Evolutionary conservation across 2,888 invertebrate genomes (phyloP).

Genomic region (Ophion ellenae): DNA sequence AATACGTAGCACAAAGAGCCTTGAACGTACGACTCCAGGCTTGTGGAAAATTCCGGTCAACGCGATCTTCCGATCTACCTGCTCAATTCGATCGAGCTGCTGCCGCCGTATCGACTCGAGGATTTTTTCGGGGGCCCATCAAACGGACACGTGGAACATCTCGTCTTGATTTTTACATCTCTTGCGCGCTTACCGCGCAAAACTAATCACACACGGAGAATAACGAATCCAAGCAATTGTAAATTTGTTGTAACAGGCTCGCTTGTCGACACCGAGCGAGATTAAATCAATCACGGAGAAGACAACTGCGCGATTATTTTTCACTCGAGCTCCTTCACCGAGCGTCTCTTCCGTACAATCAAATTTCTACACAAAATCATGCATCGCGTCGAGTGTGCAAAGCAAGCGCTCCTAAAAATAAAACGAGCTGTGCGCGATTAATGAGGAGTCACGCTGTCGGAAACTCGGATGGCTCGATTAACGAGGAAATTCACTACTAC

Average conservation of each 20-base stretch:
- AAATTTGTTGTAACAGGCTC: conserved; percentile 16
- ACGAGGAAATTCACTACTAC: too few species aligned
- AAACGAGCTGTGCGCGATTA: neutral
- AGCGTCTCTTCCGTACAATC: neutral
- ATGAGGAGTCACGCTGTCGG: neutral
- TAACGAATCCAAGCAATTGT: neutral
- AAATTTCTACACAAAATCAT: conserved; percentile 16
- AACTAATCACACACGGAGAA: neutral
- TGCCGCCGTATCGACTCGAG: neutral
- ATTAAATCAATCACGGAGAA: conserved; percentile 37
- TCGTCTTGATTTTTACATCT: neutral
- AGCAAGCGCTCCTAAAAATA: conserved; percentile 20
- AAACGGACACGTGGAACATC: too few species aligned
- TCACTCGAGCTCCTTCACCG: neutral
- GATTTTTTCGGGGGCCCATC: too few species aligned
- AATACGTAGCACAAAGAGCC: conserved; percentile 21
- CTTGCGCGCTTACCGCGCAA: neutral
- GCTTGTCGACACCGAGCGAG: neutral
- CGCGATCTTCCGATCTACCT: neutral
- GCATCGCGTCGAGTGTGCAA: neutral
- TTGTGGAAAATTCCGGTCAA: conserved; percentile 24
- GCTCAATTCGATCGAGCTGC: neutral
- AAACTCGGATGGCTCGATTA: neutral
- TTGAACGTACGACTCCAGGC: conserved; percentile 19
- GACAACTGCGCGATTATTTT: conserved; percentile 26